Conservation (phyloP, 2,113 vertebrate species). For the Hippocampus barbouri region DNA sequence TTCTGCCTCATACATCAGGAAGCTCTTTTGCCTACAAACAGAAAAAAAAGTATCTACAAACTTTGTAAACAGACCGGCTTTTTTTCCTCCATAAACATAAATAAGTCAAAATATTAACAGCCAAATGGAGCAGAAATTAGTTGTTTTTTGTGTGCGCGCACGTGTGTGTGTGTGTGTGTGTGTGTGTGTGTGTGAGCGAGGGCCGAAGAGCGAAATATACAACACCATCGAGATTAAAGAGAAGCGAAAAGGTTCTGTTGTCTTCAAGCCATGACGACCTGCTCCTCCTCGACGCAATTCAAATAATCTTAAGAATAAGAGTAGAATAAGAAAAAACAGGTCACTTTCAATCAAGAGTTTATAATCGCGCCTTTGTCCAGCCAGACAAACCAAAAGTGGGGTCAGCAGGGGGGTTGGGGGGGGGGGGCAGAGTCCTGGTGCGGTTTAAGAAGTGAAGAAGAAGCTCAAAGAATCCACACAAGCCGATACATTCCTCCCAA, state of each 20-base stretch:
- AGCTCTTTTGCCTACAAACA: slow-evolving; percentile 97
- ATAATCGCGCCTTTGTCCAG: slow-evolving; percentile 78
- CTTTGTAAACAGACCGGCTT: slow-evolving; percentile 99
- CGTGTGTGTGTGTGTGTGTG: slow-evolving; percentile 56
- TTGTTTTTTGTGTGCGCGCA: slow-evolving; percentile 49
- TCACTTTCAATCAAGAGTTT: slow-evolving; percentile 86
- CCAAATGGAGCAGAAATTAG: slow-evolving; percentile 91
- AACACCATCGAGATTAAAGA: slow-evolving; percentile 82
- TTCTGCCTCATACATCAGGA: slow-evolving; percentile 92
- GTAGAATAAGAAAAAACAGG: slow-evolving; percentile 74
- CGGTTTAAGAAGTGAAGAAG: slow-evolving; percentile 67
- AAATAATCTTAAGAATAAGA: slow-evolving; percentile 61
- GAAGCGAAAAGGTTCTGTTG: slow-evolving; percentile 73
- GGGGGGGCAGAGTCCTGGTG: slow-evolving; percentile 70
- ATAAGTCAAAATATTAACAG: slow-evolving; percentile 99
- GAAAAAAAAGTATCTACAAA: slow-evolving; percentile 99
- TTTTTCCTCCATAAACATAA: slow-evolving; percentile 92
- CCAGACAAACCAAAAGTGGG: slow-evolving; percentile 57
- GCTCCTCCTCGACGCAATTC: slow-evolving; percentile 52
- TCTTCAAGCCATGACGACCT: slow-evolving; percentile 75
- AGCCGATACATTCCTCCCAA: slow-evolving; percentile 90
- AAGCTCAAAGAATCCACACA: slow-evolving; percentile 72
- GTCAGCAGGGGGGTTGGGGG: slow-evolving; percentile 31
- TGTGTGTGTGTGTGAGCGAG: slow-evolving; percentile 86
- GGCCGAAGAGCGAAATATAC: slow-evolving; percentile 80